These are phyloP conservation scores for Sylvia borin DNA, from an alignment of 2,797 vertebrate genomes.

Conservation along the genomic window DNA sequence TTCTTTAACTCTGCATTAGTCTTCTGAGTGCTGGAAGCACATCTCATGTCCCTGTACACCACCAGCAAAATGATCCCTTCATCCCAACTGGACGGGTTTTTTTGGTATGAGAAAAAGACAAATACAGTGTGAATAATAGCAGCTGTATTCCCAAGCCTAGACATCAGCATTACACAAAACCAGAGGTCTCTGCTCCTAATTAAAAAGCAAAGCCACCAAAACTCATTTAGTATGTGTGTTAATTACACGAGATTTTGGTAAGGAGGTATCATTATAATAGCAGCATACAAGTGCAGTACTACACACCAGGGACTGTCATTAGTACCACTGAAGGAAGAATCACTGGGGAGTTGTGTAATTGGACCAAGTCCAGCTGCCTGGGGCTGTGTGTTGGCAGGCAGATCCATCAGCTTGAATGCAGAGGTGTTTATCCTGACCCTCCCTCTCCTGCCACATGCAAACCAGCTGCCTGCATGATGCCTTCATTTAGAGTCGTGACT, in stretches of 20 bases:
- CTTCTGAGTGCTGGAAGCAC: not conserved
- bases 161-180: not conserved
- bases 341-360: slow-evolving; percentile 36
- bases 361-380: not conserved
- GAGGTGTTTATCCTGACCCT: slow-evolving; percentile 28
- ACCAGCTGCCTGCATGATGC: slow-evolving; percentile 5
- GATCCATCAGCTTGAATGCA: slow-evolving; percentile 8
- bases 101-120: not conserved
- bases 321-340: slow-evolving; percentile 7
- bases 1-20: not conserved
- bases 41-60: not conserved
- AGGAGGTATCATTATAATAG: slow-evolving; percentile 34
- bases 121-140: not conserved
- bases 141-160: slow-evolving; percentile 23
- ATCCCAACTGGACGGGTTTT: not conserved
- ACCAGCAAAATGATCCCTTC: not conserved
- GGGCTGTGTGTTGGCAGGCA: slow-evolving; percentile 30
- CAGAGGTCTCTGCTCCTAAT: slow-evolving; percentile 41
- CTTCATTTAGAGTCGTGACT: not conserved
- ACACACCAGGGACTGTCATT: slow-evolving; percentile 38
- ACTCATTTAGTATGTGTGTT: slow-evolving; percentile 46
- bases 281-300: not conserved
- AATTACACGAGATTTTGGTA: slow-evolving; percentile 56
- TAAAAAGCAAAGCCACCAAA: slow-evolving; percentile 58
- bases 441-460: not conserved